phyloP scores from a whole-genome alignment of 2,113 vertebrate genomes.

The Greenwoodochromis staneri region DNA sequence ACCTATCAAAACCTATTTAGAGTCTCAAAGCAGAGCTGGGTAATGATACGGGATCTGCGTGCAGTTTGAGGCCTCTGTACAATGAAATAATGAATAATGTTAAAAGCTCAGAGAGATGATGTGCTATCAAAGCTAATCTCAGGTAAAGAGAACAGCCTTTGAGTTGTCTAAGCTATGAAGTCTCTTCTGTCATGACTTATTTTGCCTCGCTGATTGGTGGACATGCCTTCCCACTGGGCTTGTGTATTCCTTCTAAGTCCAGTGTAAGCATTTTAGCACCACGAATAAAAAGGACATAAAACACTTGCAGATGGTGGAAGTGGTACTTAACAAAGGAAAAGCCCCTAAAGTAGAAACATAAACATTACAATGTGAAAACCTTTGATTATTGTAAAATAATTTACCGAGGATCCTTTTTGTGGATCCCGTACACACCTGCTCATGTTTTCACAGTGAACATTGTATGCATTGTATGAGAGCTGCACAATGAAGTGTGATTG shows the following conservation, averaged over 20 bases:
- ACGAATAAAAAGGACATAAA: neutral
- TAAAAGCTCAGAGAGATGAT: conserved; percentile 26
- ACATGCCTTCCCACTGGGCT: neutral
- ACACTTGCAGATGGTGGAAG: neutral
- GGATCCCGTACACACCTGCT: neutral
- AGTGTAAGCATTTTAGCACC: neutral
- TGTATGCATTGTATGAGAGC: conserved; percentile 10
- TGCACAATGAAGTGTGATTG: conserved; percentile 46
- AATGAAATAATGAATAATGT: conserved; percentile 45
- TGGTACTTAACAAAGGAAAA: neutral
- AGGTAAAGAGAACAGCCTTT: conserved; percentile 24
- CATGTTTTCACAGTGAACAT: neutral
- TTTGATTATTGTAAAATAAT: neutral
- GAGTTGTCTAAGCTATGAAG: conserved; percentile 1
- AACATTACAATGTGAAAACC: neutral
- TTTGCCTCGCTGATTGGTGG: neutral
- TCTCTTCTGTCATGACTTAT: neutral
- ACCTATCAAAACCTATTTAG: neutral
- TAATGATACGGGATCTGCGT: neutral
- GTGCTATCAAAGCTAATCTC: conserved; percentile 24
- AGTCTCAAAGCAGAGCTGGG: neutral
- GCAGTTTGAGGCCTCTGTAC: conserved; percentile 6
- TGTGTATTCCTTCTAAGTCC: neutral
- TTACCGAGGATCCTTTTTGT: neutral
- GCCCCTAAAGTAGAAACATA: neutral